Evolutionary conservation across 2,113 vertebrate species (phyloP).

Genomic region (Jaculus jaculus): DNA sequence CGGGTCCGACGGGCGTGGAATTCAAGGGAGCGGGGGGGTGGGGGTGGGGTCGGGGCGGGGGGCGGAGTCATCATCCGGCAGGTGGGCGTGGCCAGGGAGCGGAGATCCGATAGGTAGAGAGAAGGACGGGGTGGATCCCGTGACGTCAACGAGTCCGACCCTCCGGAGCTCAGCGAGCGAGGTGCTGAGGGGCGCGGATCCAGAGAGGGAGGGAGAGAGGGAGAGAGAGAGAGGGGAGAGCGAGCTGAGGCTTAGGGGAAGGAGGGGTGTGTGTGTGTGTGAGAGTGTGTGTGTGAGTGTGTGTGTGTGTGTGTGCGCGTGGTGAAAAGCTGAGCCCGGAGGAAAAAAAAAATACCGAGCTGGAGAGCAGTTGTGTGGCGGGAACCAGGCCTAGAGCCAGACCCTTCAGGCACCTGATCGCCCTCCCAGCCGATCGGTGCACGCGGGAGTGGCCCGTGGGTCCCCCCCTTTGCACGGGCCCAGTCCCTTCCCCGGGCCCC

Average conservation of each 20-base stretch:
- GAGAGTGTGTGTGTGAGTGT: too few species aligned
- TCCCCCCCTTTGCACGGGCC: conserved; percentile 37
- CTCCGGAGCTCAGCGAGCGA: neutral
- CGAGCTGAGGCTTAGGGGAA: neutral
- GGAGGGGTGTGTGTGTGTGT: too few species aligned
- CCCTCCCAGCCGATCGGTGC: conserved; percentile 25
- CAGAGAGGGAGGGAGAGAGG: neutral
- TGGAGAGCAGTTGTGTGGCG: neutral
- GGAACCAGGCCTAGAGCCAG: conserved; percentile 14
- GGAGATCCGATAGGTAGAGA: neutral
- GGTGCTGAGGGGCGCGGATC: conserved; percentile 54
- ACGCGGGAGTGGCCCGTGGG: conserved; percentile 50
- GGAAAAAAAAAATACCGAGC: neutral
- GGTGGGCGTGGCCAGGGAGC: conserved; percentile 19
- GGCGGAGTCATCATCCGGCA: neutral
- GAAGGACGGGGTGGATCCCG: conserved; percentile 51
- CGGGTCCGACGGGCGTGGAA: neutral
- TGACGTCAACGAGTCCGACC: conserved; percentile 70
- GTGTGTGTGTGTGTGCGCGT: too few species aligned
- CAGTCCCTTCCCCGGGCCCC: conserved; percentile 71
- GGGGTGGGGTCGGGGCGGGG: neutral
- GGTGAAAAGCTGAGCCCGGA: neutral
- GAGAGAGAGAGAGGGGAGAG: too few species aligned
- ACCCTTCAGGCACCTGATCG: conserved; percentile 41
- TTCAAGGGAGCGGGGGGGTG: neutral